phyloP scores from a whole-genome alignment of 92 coral and sea anemone genomes.

The Bergia puertoricense region DNA sequence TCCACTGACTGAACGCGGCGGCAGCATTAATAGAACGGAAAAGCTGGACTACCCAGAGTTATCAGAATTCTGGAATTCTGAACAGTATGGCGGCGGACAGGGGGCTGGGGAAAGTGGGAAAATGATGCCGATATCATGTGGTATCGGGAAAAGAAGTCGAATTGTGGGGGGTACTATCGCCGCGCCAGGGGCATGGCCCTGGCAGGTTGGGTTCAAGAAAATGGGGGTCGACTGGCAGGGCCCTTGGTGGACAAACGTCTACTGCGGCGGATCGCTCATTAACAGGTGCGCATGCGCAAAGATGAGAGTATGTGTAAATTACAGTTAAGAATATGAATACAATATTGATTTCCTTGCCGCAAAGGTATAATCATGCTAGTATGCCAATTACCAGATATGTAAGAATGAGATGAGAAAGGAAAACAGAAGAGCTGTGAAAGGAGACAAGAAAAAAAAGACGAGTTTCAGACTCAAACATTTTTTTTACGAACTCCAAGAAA shows the following conservation, averaged over 20 bases:
- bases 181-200: conserved; percentile 57
- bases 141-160: conserved; percentile 42
- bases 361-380: too few species aligned
- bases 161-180: conserved; percentile 65
- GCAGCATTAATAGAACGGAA: background rate
- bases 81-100: background rate
- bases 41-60: background rate
- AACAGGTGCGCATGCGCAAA: conserved; percentile 10
- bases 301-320: too few species aligned
- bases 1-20: background rate
- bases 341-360: too few species aligned
- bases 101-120: background rate
- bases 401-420: too few species aligned
- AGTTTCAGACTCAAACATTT: too few species aligned
- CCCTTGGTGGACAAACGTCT: conserved; percentile 25
- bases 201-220: conserved; percentile 59
- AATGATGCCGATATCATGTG: conserved; percentile 38
- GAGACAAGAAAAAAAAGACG: too few species aligned
- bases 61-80: background rate
- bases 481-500: too few species aligned
- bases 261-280: conserved; percentile 56
- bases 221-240: background rate
- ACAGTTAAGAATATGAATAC: background rate
- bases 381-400: too few species aligned
- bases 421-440: too few species aligned